phyloP scores from a whole-genome alignment of 1,140 invertebrate genomes.

The Trichonephila clavipes region DNA sequence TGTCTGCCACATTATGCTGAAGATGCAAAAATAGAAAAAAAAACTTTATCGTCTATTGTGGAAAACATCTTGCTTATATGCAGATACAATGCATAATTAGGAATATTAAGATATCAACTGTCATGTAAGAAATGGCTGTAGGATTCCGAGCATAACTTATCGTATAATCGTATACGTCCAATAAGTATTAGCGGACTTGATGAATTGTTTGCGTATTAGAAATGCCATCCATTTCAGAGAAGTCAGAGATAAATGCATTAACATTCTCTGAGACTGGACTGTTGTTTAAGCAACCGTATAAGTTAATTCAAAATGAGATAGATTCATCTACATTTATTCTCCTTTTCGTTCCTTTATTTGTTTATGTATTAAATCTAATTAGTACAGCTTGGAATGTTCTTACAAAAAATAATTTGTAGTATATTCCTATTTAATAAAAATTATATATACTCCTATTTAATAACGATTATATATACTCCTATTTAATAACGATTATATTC shows the following conservation, averaged over 20 bases:
- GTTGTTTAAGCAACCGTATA: too few species aligned
- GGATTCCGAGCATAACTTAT: not conserved
- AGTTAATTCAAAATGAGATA: too few species aligned
- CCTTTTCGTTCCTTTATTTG: too few species aligned
- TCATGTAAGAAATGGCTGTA: not conserved
- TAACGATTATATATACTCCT: too few species aligned
- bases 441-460: too few species aligned
- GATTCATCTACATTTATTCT: too few species aligned
- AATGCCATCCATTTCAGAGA: not conserved
- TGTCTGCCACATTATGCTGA: not conserved
- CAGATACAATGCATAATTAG: not conserved
- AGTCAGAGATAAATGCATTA: not conserved
- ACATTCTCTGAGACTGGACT: too few species aligned
- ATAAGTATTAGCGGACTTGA: not conserved
- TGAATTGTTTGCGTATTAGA: not conserved
- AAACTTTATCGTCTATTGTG: not conserved
- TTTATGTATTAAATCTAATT: too few species aligned
- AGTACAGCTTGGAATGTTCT: too few species aligned
- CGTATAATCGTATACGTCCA: not conserved
- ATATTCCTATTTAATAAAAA: too few species aligned
- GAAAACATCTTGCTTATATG: conserved; percentile 11
- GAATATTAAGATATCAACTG: not conserved
- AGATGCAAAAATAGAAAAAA: not conserved
- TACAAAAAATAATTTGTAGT: too few species aligned
- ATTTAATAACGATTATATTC: too few species aligned